phyloP scores from a whole-genome alignment of 2,888 invertebrate species.

The Chydorus sphaericus region DNA sequence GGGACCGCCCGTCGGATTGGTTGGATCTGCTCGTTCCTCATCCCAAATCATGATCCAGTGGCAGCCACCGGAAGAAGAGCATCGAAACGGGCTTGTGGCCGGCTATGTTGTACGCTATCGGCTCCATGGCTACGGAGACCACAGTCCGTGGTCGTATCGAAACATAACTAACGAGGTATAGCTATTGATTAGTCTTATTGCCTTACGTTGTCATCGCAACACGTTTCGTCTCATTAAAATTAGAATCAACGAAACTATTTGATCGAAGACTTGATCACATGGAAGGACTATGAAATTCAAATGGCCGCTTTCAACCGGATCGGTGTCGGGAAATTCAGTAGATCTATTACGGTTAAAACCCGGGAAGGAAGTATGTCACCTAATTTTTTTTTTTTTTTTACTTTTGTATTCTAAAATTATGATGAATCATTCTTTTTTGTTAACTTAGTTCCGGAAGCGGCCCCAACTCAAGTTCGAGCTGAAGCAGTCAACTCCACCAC shows the following conservation, averaged over 20 bases:
- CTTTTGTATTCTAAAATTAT: neutral
- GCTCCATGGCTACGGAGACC: slow-evolving; percentile 69
- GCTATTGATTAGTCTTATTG: neutral
- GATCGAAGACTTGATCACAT: slow-evolving; percentile 84
- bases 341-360: slow-evolving; percentile 82
- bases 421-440: neutral
- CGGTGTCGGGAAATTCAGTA: slow-evolving; percentile 84
- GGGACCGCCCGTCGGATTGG: slow-evolving; percentile 85
- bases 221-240: neutral
- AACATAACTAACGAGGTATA: slow-evolving; percentile 72
- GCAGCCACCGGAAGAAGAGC: slow-evolving; percentile 85
- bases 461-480: slow-evolving; percentile 67
- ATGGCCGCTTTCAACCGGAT: slow-evolving; percentile 95
- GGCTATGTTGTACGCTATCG: slow-evolving; percentile 88
- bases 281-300: slow-evolving; percentile 93
- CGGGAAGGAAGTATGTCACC: slow-evolving; percentile 58
- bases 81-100: slow-evolving; percentile 84
- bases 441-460: slow-evolving; percentile 61
- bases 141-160: slow-evolving; percentile 78
- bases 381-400: neutral
- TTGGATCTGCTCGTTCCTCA: slow-evolving; percentile 83
- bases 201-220: neutral
- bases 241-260: slow-evolving; percentile 71
- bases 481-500: slow-evolving; percentile 75
- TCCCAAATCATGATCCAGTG: slow-evolving; percentile 94